Evolutionary conservation across 2,797 vertebrate species (phyloP).

Genomic region (Silurus aristotelis): DNA sequence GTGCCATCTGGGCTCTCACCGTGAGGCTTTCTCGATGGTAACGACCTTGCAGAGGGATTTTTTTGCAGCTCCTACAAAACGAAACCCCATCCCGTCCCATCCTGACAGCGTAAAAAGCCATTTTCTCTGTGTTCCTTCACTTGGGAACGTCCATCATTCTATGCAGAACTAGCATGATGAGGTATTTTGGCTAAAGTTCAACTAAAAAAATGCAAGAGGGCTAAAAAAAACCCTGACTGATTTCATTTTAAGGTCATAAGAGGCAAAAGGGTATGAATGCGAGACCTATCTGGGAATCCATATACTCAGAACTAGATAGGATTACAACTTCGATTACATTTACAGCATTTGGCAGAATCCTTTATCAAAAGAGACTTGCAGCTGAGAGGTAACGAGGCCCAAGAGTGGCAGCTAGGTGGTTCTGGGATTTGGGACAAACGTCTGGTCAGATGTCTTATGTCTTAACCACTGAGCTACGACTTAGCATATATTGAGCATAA

Average conservation of each 20-base stretch:
- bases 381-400: too few relatives aligned
- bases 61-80: background rate
- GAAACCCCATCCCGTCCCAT: constrained; percentile 3
- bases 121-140: background rate
- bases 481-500: too few relatives aligned
- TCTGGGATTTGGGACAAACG: too few relatives aligned
- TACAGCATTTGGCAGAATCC: too few relatives aligned
- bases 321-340: background rate
- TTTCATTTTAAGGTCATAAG: background rate
- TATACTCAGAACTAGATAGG: background rate
- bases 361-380: too few relatives aligned
- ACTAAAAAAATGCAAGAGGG: background rate
- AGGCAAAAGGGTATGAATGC: background rate
- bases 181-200: background rate
- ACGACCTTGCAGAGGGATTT: constrained; percentile 63
- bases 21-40: constrained; percentile 54
- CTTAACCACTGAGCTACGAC: too few relatives aligned
- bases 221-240: background rate
- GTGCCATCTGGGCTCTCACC: constrained; percentile 35
- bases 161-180: background rate
- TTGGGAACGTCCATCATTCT: constrained; percentile 1
- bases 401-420: too few relatives aligned
- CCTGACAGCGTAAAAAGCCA: background rate
- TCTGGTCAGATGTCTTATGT: too few relatives aligned
- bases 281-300: too few relatives aligned